phyloP scores from a whole-genome alignment of 2,113 vertebrate genomes.

The Pteropus alecto region DNA sequence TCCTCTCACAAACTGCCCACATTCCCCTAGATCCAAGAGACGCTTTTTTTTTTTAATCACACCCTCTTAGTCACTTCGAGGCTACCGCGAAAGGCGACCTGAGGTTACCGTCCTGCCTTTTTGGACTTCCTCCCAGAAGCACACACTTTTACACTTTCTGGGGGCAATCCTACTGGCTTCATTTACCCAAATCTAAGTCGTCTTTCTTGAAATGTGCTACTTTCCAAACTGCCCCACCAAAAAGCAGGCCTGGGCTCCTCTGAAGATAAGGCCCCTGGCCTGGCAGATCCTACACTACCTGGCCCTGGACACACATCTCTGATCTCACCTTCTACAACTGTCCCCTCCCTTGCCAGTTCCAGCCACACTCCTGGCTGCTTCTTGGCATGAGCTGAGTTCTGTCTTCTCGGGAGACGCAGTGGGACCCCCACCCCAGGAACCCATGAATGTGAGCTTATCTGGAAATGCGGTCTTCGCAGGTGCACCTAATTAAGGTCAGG shows the following conservation, averaged over 20 bases:
- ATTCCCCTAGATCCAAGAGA: background rate
- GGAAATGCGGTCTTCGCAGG: background rate
- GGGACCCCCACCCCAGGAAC: background rate
- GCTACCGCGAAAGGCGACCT: background rate
- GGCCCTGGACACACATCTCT: background rate
- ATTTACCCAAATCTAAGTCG: background rate
- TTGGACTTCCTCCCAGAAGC: background rate
- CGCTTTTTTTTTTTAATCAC: background rate
- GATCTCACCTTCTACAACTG: background rate
- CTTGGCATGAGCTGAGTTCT: background rate
- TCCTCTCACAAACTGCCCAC: background rate
- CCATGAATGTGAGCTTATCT: background rate
- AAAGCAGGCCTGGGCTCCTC: background rate
- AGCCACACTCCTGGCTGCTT: background rate
- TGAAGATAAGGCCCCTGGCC: background rate
- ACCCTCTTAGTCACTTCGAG: background rate
- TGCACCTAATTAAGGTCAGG: background rate
- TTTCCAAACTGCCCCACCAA: background rate
- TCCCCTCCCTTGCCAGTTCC: background rate
- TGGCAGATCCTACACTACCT: accelerated
- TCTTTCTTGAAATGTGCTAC: background rate
- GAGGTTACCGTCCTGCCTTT: background rate
- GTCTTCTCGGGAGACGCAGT: background rate
- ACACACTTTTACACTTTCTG: background rate
- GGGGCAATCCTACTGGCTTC: background rate